These are phyloP conservation scores for Triplophysa siluroides DNA, from an alignment of 2,113 vertebrate genomes.

Conservation along the genomic window DNA sequence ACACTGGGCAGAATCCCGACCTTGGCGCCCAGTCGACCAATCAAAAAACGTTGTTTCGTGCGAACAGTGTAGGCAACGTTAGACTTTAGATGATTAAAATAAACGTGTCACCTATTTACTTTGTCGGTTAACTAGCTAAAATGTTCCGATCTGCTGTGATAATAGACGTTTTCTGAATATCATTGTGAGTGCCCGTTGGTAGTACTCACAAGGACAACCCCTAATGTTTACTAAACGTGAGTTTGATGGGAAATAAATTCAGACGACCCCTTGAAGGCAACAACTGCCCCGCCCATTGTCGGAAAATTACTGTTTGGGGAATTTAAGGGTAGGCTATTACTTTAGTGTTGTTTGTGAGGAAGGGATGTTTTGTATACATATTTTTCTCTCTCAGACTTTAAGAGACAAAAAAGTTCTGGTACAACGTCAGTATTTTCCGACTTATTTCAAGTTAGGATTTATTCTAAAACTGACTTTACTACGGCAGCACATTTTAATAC, in stretches of 20 bases:
- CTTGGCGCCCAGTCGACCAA: neutral
- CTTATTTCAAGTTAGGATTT: no score
- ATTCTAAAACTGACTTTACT: no score
- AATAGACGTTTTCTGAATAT: no score
- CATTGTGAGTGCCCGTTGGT: neutral
- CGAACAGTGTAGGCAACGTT: neutral
- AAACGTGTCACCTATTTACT: no score
- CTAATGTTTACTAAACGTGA: neutral
- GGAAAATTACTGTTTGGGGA: conserved; percentile 33
- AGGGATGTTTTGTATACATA: neutral
- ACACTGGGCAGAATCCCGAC: conserved; percentile 15
- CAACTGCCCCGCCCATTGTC: conserved; percentile 20
- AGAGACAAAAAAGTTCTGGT: no score
- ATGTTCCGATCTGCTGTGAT: no score
- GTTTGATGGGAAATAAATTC: neutral
- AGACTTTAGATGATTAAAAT: no score
- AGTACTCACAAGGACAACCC: neutral
- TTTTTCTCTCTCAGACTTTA: neutral
- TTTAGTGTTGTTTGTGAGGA: conserved; percentile 4
- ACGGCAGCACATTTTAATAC: no score
- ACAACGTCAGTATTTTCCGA: no score
- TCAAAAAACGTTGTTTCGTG: neutral
- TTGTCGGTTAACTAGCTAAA: no score
- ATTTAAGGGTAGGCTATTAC: neutral
- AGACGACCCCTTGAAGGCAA: conserved; percentile 20